These are phyloP conservation scores for Chlamydotis undulata DNA, from an alignment of 2,113 vertebrate species.

Conservation along the genomic window DNA sequence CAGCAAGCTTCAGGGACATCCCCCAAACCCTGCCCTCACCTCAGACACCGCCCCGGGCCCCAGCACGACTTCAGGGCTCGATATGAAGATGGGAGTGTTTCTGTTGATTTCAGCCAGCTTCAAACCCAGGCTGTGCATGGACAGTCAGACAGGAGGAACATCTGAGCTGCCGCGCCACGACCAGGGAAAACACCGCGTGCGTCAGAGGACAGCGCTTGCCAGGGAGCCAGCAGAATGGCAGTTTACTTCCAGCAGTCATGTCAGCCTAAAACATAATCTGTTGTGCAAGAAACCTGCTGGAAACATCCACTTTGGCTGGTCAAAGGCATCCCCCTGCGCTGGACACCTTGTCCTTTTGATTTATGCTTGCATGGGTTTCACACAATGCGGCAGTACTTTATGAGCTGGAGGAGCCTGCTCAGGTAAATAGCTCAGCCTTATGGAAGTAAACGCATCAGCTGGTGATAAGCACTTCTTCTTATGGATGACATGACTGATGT, in stretches of 20 bases:
- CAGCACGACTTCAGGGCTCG: not conserved
- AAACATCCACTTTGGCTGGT: not conserved
- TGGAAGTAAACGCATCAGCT: not conserved
- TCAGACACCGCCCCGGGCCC: not conserved
- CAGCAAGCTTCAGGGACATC: not conserved
- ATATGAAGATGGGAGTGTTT: no score
- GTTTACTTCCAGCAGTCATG: not conserved
- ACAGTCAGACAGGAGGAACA: not conserved
- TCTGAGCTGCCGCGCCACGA: not conserved
- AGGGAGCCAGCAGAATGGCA: not conserved
- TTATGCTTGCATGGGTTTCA: not conserved
- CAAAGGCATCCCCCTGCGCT: not conserved
- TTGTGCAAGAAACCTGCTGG: not conserved
- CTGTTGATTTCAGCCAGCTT: not conserved
- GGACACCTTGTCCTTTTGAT: not conserved
- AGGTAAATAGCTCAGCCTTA: not conserved
- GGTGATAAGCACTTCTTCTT: not conserved
- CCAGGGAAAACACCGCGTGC: fast-evolving
- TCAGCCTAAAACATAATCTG: not conserved
- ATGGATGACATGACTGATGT: not conserved
- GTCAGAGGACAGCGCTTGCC: not conserved
- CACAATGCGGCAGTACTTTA: not conserved
- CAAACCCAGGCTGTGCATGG: not conserved
- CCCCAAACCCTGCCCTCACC: not conserved
- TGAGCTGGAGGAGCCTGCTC: not conserved